Conservation (phyloP, 1,140 invertebrate genomes). For the Druon quercuslanigerum region DNA sequence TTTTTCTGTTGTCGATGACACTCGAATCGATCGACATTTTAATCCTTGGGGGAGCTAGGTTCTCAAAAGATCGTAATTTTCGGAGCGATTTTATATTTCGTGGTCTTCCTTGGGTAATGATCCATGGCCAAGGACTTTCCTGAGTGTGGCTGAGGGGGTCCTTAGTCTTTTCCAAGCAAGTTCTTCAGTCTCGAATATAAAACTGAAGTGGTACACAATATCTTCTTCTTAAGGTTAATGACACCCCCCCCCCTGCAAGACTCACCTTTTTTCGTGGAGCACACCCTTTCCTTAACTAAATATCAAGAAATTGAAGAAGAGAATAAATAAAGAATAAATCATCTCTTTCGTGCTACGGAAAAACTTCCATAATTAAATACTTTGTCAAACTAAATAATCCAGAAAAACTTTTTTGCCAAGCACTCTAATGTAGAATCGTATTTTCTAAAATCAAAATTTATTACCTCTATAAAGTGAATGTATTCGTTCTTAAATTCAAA, state of each 20-base stretch:
- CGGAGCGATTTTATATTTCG: conserved; percentile 65
- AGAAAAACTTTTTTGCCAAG: too few relatives aligned
- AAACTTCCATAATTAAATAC: too few relatives aligned
- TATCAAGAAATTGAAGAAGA: conserved; percentile 58
- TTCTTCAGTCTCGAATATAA: conserved; percentile 67
- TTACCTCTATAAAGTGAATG: too few relatives aligned
- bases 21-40: conserved; percentile 11
- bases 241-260: conserved; percentile 50
- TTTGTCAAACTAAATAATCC: too few relatives aligned
- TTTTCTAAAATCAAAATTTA: too few relatives aligned
- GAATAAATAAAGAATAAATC: conserved; percentile 42
- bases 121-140: conserved; percentile 67
- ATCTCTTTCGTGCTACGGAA: too few relatives aligned
- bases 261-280: conserved; percentile 46
- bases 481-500: too few relatives aligned
- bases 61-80: conserved; percentile 63
- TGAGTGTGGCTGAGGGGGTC: conserved; percentile 72
- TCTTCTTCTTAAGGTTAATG: conserved; percentile 63
- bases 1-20: conserved; percentile 28
- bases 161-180: conserved; percentile 62
- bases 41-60: conserved; percentile 29
- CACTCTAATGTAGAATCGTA: too few relatives aligned
- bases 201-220: conserved; percentile 72
- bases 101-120: conserved; percentile 69
- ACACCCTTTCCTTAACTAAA: conserved; percentile 66